Base-by-base conservation (phyloP, 1,140 invertebrate species). In the Drosophila gunungcola region DNA sequence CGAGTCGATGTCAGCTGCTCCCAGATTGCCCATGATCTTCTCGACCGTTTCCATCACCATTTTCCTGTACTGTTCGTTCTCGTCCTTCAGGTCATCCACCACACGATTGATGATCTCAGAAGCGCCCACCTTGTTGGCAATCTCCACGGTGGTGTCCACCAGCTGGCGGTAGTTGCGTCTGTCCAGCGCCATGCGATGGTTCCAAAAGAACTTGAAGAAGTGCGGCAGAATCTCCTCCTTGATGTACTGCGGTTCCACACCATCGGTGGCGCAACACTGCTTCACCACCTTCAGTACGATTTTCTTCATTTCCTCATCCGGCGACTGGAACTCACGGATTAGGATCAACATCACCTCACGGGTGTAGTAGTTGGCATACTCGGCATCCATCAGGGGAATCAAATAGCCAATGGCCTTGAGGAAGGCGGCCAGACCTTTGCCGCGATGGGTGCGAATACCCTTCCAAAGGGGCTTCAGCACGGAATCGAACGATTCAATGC, bases 1-100 rank as follows among this genome's bases (percentile, higher is more conserved):
- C 0, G 98, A 98, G 93, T 99, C 99, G 51, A 99, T 99, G 92
- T 99, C 99, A 0, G 98, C 97, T 0, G 98, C 98, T 38, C 99
- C 99, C 16, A 99, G 94, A 93, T 99, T 98, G 5, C 97, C 97
- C 95, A 99, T 98, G 62, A 99, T 97, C 93, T 99, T 99, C 92
- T 99, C 99, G 72, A 99, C 99, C 0, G 98, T 99, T 93, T 99
- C 99, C 98, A 99, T 99, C 1, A 99, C 99, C 99, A 99, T 99
- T 94, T 99, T 99, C 68, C 99, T 95, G 93, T 99, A 99, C 88
- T 99, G 98, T 93, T 99, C 99, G 93, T 99, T 99, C 93, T 99
- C 99, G 93, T 99, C 99, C 93, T 99, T 99, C 36, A 99, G 93
- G 93, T 99, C 99, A 90, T 99, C 99, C 0, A 99, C 99, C 43